Evolutionary conservation across 2,888 invertebrate species (phyloP), one percentile per base, ranked within the genome.

Genomic region (Meiosimyza decipiens): DNA sequence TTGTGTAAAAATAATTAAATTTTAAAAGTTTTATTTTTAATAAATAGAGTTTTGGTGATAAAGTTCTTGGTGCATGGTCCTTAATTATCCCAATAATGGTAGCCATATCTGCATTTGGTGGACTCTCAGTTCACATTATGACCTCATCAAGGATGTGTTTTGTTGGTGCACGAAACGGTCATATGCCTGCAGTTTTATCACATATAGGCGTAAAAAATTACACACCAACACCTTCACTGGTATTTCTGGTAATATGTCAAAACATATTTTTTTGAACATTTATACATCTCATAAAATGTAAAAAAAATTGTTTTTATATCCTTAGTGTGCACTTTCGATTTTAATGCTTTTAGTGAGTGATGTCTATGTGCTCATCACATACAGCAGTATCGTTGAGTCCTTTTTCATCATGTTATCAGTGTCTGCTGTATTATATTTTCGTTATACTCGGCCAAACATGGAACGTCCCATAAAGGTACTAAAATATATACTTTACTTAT

Each of bases 101-200:
- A 2, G 97, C 97, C 0, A 90, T 96, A 72, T 97, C 98, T 0
- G 94, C 96, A 2, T 91, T 97, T 82, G 98, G 98, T 73, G 97
- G 97, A 2, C 89, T 98, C 5, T 95, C 96, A 74, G 97, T 98
- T 70, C 97, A 97, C 83, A 95, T 98, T 66, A 97, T 98, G 94
- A 94, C 98, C 22, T 96, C 96, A 11, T 96, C 97, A 3, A 91
- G 95, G 76, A 94, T 96, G 92, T 93, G 95, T 81, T 96, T 95
- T 86, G 95, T 95, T 12, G 95, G 95, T n/a, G 95, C 96, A 0
- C 90, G 96, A 74, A 94, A 95, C 81, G 95, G 95, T 0, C 95
- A 96, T 82, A 95, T 96, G 89, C 96, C 96, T 0, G 90, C 91
- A 5, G 88, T 94, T 80, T 87, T 96, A 49, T 93, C 94, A 0